Percentiles rank a stretch among this genome's conserved stretches.
These are phyloP conservation scores for Mimumesa dahlbomi DNA, from an alignment of 2,888 invertebrate species.

Conservation along the genomic window DNA sequence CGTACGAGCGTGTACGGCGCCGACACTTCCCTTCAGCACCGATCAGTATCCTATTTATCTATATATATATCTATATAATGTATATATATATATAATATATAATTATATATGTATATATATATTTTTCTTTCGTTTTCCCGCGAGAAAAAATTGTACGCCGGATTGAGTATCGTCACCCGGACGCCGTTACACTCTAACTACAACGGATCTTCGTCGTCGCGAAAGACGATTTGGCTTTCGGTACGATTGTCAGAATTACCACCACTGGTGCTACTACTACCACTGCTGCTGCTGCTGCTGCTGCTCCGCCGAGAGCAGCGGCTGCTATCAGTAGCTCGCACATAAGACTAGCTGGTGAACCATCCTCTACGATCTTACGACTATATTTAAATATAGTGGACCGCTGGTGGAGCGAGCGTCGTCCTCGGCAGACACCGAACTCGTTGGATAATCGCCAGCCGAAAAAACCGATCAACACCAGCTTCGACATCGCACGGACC, in stretches of 20 bases:
- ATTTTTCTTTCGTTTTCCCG: background rate
- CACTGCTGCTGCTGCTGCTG: slow-evolving; percentile 22
- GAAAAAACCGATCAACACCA: slow-evolving; percentile 51
- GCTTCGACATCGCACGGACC: slow-evolving; percentile 15
- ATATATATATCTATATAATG: too few relatives aligned
- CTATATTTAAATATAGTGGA: slow-evolving; percentile 67
- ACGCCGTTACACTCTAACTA: slow-evolving; percentile 25
- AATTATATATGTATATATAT: too few relatives aligned
- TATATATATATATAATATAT: too few relatives aligned
- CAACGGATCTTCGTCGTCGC: too few relatives aligned
- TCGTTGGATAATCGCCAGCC: slow-evolving; percentile 59
- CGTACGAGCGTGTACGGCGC: slow-evolving; percentile 30
- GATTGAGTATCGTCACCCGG: background rate
- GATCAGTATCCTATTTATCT: too few relatives aligned
- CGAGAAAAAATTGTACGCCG: background rate
- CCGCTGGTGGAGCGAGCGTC: slow-evolving; percentile 53
- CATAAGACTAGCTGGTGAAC: slow-evolving; percentile 55
- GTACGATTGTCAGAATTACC: slow-evolving; percentile 44
- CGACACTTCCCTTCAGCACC: slow-evolving; percentile 13
- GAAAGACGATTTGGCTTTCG: slow-evolving; percentile 29
- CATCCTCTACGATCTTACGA: slow-evolving; percentile 56
- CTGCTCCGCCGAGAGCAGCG: slow-evolving; percentile 53
- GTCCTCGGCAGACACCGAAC: slow-evolving; percentile 55
- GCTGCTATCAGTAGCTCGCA: slow-evolving; percentile 47
- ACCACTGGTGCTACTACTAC: slow-evolving; percentile 12